phyloP scores from a whole-genome alignment of 2,888 invertebrate species.

The Scotopteryx bipunctaria region DNA sequence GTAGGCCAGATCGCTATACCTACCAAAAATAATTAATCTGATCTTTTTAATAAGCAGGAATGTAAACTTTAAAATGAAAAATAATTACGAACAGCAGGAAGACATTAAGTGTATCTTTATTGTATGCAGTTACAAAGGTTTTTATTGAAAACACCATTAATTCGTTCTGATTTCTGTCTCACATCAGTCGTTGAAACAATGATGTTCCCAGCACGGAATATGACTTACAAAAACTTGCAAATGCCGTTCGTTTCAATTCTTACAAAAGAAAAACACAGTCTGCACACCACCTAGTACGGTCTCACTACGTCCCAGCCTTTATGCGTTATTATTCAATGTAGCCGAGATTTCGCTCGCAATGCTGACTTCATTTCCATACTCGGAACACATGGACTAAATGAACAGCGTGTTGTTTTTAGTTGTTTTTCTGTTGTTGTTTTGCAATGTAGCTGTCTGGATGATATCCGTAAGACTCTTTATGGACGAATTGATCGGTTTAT shows the following conservation, averaged over 20 bases:
- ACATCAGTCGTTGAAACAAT: neutral
- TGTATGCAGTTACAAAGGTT: too few relatives aligned
- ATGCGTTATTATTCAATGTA: conserved; percentile 33
- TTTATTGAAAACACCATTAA: neutral
- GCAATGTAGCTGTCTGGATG: conserved; percentile 15
- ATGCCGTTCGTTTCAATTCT: too few relatives aligned
- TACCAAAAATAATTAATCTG: too few relatives aligned
- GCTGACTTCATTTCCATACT: conserved; percentile 37
- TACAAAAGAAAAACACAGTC: neutral
- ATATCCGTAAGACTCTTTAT: conserved; percentile 15
- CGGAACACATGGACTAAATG: conserved; percentile 21
- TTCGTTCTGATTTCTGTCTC: neutral
- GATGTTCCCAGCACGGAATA: too few relatives aligned
- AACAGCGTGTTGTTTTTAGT: conserved; percentile 20
- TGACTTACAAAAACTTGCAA: too few relatives aligned
- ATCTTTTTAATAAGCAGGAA: too few relatives aligned
- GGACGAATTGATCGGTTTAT: conserved; percentile 17
- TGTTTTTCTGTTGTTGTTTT: too few relatives aligned
- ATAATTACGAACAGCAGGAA: neutral
- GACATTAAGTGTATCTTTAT: neutral
- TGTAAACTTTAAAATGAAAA: too few relatives aligned
- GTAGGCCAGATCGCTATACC: too few relatives aligned
- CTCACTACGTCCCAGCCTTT: neutral
- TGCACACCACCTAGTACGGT: neutral
- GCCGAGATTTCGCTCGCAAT: conserved; percentile 43